Base-by-base conservation (phyloP, 2,797 vertebrate species). In the Sebastes taczanowskii region DNA sequence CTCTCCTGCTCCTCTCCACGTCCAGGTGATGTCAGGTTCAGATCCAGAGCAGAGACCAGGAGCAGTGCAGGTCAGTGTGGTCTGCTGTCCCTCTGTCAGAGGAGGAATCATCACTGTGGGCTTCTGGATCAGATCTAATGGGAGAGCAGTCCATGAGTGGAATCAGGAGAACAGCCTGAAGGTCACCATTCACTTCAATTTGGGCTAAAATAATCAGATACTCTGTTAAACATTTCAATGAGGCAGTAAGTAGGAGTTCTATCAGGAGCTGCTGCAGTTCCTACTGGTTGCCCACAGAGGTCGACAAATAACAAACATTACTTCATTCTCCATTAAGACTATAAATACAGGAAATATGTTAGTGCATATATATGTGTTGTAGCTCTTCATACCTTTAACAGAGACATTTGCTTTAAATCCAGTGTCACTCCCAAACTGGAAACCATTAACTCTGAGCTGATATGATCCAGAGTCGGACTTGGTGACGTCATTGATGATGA, bases 401-500 rank as follows among this genome's bases (percentile, higher is more conserved):
- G 11, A 53, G 61, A 93, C 4, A 2, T 0, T 35, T 30, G 30
- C 23, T 23, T 23, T 30, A 7, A 30, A 90, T 82, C 64, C 58
- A 3, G 7, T 1, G 1, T 0, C 0, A 0, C 0, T 0, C 4
- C 4, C 0, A n/a, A 0, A 4, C 4, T 3, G 0, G 0, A 7
- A 0, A 11, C 74, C 53, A 52, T 29, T 72, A 18, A 91, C 62
- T 86, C 83, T 83, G 63, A 90, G 6, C 9, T 70, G 71, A 86
- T 92, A 93, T 7, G 3, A 49, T 61, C 89, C 90, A 67, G 89
- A 86, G 66, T 93, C 90, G 1, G 81, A 85, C 32, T 8, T 6
- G 0, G 6, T 60, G 52, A 91, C 70, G 59, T 90, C 60, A 23
- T 80, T 90, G 74, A 93, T 65, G 14, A 86, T 38, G 82, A 93